phyloP scores from a whole-genome alignment of 2,888 invertebrate species.

The Rotaria magnacalcarata region DNA sequence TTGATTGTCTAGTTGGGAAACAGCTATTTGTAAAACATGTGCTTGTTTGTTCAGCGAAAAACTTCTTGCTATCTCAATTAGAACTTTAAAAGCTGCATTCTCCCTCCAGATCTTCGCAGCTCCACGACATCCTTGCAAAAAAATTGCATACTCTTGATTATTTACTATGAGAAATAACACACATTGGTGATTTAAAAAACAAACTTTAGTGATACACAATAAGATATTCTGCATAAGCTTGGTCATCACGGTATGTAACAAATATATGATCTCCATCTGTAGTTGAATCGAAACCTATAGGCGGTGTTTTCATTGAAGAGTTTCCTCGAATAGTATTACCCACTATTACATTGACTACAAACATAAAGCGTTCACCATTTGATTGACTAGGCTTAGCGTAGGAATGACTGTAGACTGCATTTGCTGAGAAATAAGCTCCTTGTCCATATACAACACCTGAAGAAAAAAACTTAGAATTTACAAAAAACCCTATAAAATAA shows the following conservation, averaged over 20 bases:
- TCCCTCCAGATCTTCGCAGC: no score
- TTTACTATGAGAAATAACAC: no score
- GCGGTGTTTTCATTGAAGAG: not conserved
- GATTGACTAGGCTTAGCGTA: not conserved
- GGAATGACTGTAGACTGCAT: not conserved
- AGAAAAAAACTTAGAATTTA: not conserved
- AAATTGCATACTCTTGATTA: no score
- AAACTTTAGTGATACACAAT: not conserved
- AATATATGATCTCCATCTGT: not conserved
- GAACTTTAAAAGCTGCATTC: no score
- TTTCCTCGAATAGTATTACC: not conserved
- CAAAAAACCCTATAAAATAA: not conserved
- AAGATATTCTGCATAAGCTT: not conserved
- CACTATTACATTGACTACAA: not conserved
- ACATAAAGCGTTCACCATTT: not conserved
- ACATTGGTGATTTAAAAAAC: no score
- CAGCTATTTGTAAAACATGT: no score
- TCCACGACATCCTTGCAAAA: no score
- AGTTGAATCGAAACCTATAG: not conserved
- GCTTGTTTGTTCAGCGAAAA: no score
- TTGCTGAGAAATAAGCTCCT: constrained; percentile 1
- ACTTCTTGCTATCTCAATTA: no score
- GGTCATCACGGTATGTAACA: constrained; percentile 23
- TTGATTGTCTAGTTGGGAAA: no score
- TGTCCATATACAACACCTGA: not conserved